Evolutionary conservation across 2,113 vertebrate species (phyloP), one percentile per base, ranked within the genome.

Genomic region (Protobothrops mucrosquamatus): DNA sequence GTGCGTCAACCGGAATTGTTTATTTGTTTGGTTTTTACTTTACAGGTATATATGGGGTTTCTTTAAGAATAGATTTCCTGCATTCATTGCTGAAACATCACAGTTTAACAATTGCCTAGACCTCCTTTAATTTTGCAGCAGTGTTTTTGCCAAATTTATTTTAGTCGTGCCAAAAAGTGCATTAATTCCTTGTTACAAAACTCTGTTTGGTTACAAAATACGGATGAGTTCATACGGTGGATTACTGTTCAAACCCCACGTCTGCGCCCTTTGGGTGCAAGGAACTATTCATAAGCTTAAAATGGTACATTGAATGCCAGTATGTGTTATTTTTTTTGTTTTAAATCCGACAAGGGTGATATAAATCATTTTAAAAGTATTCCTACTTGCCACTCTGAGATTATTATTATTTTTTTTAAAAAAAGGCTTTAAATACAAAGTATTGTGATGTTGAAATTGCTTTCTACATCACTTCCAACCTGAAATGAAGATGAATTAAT

Each of bases 41-140:
- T 93, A 93, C 81, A 92, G 9, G 0, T 87, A 90, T 46, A 61
- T 92, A 91, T 92, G 94, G 29, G 22, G 91, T 48, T 48, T 96
- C 93, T 95, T 51, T 95, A 90, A 93, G 39, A 18, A 69, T 69
- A 97, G 87, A 43, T 95, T 86, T 46, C 81, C 85, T 95, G 94
- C 89, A 89, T 23, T 95, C 43, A 91, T 89, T 92, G 4, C 74
- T 94, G 89, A 89, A 23, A 92, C 87, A 92, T 88, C 54, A 93
- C 22, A 91, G 51, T n/a, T 91, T 94, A 0, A 95, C 93, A 51
- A 57, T 96, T 93, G 93, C 93, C 94, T 34, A 95, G 95, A 94
- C 59, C 89, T 94, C 91, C 87, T 94, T 6, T 34, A 15, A 0
- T 96, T 56, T 92, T 93, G 39, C 94, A 96, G 94, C 96, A 95